These are phyloP conservation scores for Saccostrea cuccullata DNA, from an alignment of 1,140 invertebrate genomes.

Conservation along the genomic window DNA sequence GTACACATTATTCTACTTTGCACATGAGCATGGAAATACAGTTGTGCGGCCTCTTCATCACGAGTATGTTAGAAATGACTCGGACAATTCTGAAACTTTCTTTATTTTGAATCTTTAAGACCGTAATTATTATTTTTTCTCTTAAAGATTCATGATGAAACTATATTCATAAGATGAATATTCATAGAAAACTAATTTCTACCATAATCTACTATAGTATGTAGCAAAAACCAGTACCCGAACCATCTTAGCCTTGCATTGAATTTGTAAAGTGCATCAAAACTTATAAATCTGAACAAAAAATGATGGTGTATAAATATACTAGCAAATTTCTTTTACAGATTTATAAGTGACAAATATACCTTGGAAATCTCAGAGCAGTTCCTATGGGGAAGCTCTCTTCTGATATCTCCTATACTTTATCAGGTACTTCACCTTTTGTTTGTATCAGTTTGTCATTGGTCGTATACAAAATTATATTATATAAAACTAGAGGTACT, in stretches of 20 bases:
- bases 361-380: conserved; percentile 65
- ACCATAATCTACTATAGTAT: too few species aligned
- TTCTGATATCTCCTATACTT: conserved; percentile 75
- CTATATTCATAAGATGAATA: too few species aligned
- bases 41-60: conserved; percentile 67
- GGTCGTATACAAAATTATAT: background rate
- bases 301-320: too few species aligned
- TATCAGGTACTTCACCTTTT: conserved; percentile 58
- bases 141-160: background rate
- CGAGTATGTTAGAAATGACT: conserved; percentile 62
- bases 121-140: background rate
- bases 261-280: too few species aligned
- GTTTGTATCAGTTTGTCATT: background rate
- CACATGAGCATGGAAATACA: conserved; percentile 64
- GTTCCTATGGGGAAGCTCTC: conserved; percentile 75
- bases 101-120: too few species aligned
- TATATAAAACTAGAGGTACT: background rate
- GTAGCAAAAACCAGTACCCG: too few species aligned
- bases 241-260: too few species aligned
- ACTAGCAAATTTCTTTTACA: conserved; percentile 39
- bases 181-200: too few species aligned
- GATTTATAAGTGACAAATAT: conserved; percentile 72
- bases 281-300: too few species aligned
- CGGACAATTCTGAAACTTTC: background rate
- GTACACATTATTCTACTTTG: conserved; percentile 68